Evolutionary conservation across 2,888 invertebrate genomes (phyloP).

Genomic region (Schizotus pectinicornis): DNA sequence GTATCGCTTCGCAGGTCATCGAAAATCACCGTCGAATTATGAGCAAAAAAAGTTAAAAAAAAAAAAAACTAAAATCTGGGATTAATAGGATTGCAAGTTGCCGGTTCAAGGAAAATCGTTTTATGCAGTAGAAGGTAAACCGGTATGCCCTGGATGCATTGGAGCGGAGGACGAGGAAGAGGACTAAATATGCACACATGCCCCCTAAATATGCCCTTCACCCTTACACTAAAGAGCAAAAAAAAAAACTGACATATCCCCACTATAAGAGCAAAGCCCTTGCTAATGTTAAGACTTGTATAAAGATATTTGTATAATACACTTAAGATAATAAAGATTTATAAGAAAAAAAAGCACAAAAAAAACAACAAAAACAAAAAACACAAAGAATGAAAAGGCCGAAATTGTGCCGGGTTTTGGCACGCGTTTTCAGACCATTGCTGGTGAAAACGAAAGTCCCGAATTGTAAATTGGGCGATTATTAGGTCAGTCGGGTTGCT

Average conservation of each 20-base stretch:
- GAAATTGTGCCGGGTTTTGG: background rate
- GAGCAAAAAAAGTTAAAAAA: background rate
- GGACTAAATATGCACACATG: slow-evolving; percentile 58
- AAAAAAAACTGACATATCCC: slow-evolving; percentile 12
- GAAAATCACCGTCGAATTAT: background rate
- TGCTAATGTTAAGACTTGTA: slow-evolving; percentile 50
- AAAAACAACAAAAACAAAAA: slow-evolving; percentile 55
- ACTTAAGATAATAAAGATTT: slow-evolving; percentile 55
- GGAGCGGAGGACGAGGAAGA: slow-evolving; percentile 87
- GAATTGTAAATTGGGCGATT: slow-evolving; percentile 8
- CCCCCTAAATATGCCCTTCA: slow-evolving; percentile 35
- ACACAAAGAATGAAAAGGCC: slow-evolving; percentile 47
- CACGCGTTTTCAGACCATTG: slow-evolving; percentile 4
- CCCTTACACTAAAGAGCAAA: slow-evolving; percentile 3
- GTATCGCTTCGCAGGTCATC: slow-evolving; percentile 51
- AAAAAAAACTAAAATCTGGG: slow-evolving; percentile 5
- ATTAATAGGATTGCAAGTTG: slow-evolving; percentile 87
- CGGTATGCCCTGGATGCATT: slow-evolving; percentile 92
- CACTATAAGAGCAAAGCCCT: slow-evolving; percentile 27
- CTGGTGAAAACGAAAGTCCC: slow-evolving; percentile 16
- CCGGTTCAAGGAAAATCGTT: slow-evolving; percentile 94
- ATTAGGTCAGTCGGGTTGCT: slow-evolving; percentile 22
- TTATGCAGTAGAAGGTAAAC: slow-evolving; percentile 96
- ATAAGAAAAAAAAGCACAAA: slow-evolving; percentile 56
- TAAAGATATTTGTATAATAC: slow-evolving; percentile 63